Percentiles rank a stretch among this genome's conserved stretches.
Conservation (phyloP, 2,888 invertebrate species). For the Torymus tubicola region DNA sequence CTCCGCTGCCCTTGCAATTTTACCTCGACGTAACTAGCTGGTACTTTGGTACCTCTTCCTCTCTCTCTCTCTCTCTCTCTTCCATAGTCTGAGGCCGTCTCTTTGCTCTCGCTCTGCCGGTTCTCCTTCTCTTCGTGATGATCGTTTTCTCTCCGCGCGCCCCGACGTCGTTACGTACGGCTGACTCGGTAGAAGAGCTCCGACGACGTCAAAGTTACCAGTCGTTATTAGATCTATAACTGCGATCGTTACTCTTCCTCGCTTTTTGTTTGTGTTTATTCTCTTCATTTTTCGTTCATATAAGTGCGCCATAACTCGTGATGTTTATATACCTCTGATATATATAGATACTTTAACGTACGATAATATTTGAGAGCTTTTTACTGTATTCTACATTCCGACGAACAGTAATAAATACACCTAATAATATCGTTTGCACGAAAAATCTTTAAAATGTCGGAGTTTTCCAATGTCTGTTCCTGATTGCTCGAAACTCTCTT, state of each 20-base stretch:
- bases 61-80: not conserved
- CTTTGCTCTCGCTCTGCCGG: constrained; percentile 15
- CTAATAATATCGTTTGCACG: too few relatives aligned
- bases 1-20: constrained; percentile 66
- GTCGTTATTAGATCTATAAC: constrained; percentile 15
- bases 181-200: not conserved
- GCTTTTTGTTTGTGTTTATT: too few relatives aligned
- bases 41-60: constrained; percentile 27
- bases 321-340: too few relatives aligned
- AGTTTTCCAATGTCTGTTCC: too few relatives aligned
- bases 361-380: too few relatives aligned
- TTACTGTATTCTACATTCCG: too few relatives aligned
- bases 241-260: not conserved
- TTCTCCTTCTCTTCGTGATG: constrained; percentile 23
- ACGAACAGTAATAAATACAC: too few relatives aligned
- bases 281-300: too few relatives aligned
- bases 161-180: constrained; percentile 8
- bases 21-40: constrained; percentile 69
- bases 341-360: too few relatives aligned
- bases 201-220: constrained; percentile 5
- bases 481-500: too few relatives aligned
- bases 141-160: constrained; percentile 37
- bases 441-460: too few relatives aligned
- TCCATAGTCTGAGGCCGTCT: constrained; percentile 7
- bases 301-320: too few relatives aligned